Percentiles rank a stretch among this genome's conserved stretches.
These are phyloP conservation scores for Epiblema foenella DNA, from an alignment of 2,888 invertebrate species.

Conservation along the genomic window DNA sequence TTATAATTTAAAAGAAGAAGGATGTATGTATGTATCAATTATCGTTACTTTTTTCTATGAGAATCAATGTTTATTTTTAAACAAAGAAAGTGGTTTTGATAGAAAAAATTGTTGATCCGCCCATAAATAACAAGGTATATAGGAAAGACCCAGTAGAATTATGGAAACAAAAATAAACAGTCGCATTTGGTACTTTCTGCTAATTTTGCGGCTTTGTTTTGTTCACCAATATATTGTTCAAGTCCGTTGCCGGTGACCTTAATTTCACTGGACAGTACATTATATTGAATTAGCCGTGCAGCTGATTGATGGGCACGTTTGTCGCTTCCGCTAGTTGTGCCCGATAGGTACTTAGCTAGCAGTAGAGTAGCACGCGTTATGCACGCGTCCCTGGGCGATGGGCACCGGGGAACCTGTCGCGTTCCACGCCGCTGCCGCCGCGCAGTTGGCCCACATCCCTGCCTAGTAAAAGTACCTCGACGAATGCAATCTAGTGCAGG, in stretches of 20 bases:
- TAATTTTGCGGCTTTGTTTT: neutral
- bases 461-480: constrained; percentile 8
- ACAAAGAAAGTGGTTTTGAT: too few species aligned
- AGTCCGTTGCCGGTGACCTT: constrained; percentile 46
- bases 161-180: neutral
- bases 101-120: too few species aligned
- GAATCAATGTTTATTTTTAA: too few species aligned
- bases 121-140: too few species aligned
- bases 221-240: neutral
- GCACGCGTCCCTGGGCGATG: constrained; percentile 66
- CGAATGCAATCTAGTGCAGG: constrained; percentile 8
- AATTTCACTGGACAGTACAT: constrained; percentile 51
- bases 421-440: constrained; percentile 72
- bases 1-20: too few species aligned
- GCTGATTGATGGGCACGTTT: constrained; percentile 60
- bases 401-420: constrained; percentile 71
- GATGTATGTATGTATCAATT: too few species aligned
- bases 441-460: constrained; percentile 67
- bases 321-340: constrained; percentile 70
- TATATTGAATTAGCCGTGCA: constrained; percentile 47
- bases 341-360: constrained; percentile 59
- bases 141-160: neutral
- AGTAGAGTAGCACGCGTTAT: too few species aligned
- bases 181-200: neutral
- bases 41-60: too few species aligned